phyloP scores from a whole-genome alignment of 37 sponge, comb jelly and placozoan genomes.

The Bolinopsis microptera region DNA sequence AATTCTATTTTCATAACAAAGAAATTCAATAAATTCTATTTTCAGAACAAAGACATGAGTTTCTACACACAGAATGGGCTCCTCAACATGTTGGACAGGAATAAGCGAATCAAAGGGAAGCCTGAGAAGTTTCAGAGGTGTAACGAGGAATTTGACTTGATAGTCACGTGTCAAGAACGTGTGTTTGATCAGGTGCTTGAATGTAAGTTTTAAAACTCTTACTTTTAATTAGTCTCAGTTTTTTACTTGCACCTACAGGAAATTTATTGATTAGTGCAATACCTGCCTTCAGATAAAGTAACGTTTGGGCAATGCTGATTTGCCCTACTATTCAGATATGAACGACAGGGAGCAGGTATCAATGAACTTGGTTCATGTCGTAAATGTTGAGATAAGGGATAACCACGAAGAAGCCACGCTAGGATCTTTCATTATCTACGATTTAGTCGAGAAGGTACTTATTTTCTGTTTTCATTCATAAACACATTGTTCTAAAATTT shows the following conservation, averaged over 20 bases:
- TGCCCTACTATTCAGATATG: too few species aligned
- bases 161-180: slow-evolving; percentile 94
- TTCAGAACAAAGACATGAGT: background rate
- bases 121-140: slow-evolving; percentile 91
- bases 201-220: slow-evolving; percentile 69
- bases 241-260: background rate
- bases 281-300: too few species aligned
- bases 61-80: slow-evolving; percentile 95
- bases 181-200: slow-evolving; percentile 94
- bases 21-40: background rate
- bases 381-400: slow-evolving; percentile 93
- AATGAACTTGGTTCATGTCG: slow-evolving; percentile 74
- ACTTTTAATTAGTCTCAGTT: background rate
- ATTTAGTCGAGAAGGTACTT: slow-evolving; percentile 85
- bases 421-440: slow-evolving; percentile 84
- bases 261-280: too few species aligned
- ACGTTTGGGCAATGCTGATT: too few species aligned
- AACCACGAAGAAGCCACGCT: slow-evolving; percentile 97
- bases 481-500: too few species aligned
- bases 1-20: too few species aligned
- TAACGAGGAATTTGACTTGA: slow-evolving; percentile 79
- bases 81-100: slow-evolving; percentile 95
- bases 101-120: slow-evolving; percentile 84
- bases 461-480: background rate
- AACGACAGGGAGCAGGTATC: background rate